Base-by-base conservation (phyloP, 1,140 invertebrate genomes). In the Monochamus saltuarius region DNA sequence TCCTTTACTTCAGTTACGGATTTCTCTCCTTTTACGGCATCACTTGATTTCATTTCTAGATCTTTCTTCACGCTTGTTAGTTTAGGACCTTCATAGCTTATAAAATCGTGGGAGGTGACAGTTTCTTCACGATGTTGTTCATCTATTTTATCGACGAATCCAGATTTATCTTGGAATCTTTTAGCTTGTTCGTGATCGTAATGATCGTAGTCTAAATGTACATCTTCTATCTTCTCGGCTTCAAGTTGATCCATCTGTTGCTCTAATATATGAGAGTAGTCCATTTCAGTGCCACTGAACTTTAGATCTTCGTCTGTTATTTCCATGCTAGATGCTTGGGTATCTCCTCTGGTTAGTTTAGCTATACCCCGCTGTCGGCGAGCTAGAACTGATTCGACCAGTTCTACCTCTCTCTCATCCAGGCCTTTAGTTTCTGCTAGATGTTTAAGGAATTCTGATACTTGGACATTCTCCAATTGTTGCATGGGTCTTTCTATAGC, bases 241-340 rank as follows among this genome's bases (percentile, higher is more conserved):
- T 75, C 52, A 4, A 74, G 40, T 56, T 75, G 73, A 37, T 74
- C 74, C 10, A 82, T 79, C 61, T 82, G 78, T 67, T 81, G 79
- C 54, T 69, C 79, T 76, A 70, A 77, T 67, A 75, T 80, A 74
- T 58, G 81, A 29, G 84, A 86, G 49, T 85, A 80, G 76, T 88
- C 86, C 45, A 83, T 83, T 69, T 85, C 85, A 50, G 82, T 80
- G 57, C 85, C 85, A 74, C 86, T 89, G 68, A 80, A 82, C 56
- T 77, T 67, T 29, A 85, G 69, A 72, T 88, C 85, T 75, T 88
- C 87, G 76, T 87, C 87, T 22, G 85, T 89, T 52, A 86, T 83
- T 78, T 87, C 83, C 71, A 84, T 83, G 56, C 85, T 84, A 0
- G 81, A 84, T 52, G 83, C 79, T 75, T 81, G 82, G 29, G 82